Evolutionary conservation across 2,113 vertebrate species (phyloP), one percentile per base, ranked within the genome.

Genomic region (Microtus richardsoni): DNA sequence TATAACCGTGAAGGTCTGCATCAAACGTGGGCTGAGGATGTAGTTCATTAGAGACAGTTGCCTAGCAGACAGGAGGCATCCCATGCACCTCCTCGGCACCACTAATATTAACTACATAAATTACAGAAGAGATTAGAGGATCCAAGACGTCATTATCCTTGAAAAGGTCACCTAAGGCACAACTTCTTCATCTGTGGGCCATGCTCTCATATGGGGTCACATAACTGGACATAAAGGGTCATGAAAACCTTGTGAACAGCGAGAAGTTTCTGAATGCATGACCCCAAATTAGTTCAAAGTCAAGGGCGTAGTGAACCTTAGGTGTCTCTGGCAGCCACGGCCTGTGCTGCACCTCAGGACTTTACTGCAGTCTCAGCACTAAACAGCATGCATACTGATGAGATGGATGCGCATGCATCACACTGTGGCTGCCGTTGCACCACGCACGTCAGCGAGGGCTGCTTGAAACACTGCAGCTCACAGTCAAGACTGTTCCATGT

Each of bases 361-460:
- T 68, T 68, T 66, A 68, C 62, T 22, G 62, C 62, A 86, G 84
- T 19, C 64, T 86, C 19, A 3, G 44, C 64, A 36, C 28, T 68
- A 47, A 68, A 52, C 44, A 14, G 19, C 33, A 52, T 16, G n/a
- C 80, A 62, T 83, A 26, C 58, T 41, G 5, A 83, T 62, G 58
- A 83, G 58, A 19, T 2, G 3, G 80, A 52, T 52, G 33, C 11
- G 5, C 33, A 71, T 21, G 9, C 36, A 0, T 22, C 26, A 41
- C 30, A 68, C 13, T 4, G 2, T 33, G 16, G 28, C 6, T 49
- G 84, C 60, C 4, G 39, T 2, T 64, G n/a, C 9, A 36, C 16
- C 5, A 5, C 11, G 30, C 13, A 66, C 1, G 2, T 0, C 60
- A 47, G 19, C 1, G 4, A 6, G 30, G 41, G 64, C 84, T 8